These are phyloP conservation scores for Pangasius mekongensis DNA, from an alignment of 2,797 vertebrate genomes.

Conservation along the genomic window DNA sequence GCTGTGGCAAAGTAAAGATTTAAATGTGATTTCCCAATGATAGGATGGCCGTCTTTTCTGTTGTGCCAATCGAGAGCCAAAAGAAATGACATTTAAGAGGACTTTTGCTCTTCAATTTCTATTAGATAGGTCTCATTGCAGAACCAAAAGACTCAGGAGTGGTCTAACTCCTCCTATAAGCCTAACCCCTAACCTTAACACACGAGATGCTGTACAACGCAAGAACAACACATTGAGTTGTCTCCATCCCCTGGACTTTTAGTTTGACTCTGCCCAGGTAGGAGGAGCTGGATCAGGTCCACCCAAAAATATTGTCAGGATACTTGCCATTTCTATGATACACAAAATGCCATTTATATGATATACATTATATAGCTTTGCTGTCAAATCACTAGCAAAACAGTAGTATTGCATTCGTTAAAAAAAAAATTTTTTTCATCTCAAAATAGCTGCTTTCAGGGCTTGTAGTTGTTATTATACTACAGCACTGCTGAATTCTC, in stretches of 20 bases:
- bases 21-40: background rate
- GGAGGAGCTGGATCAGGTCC: background rate
- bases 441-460: background rate
- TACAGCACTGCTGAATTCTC: background rate
- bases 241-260: background rate
- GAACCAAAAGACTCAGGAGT: background rate
- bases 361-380: background rate
- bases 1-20: no score
- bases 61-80: background rate
- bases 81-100: background rate
- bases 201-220: background rate
- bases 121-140: background rate
- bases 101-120: background rate
- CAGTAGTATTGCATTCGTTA: no score
- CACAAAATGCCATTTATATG: background rate
- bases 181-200: background rate
- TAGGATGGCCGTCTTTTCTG: background rate
- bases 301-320: background rate
- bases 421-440: background rate
- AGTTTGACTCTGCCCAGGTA: background rate
- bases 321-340: background rate
- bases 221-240: background rate
- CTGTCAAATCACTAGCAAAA: background rate
- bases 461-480: background rate
- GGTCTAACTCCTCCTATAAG: background rate